These are phyloP conservation scores for Rhombomys opimus DNA, from an alignment of 2,113 vertebrate genomes.

Conservation along the genomic window DNA sequence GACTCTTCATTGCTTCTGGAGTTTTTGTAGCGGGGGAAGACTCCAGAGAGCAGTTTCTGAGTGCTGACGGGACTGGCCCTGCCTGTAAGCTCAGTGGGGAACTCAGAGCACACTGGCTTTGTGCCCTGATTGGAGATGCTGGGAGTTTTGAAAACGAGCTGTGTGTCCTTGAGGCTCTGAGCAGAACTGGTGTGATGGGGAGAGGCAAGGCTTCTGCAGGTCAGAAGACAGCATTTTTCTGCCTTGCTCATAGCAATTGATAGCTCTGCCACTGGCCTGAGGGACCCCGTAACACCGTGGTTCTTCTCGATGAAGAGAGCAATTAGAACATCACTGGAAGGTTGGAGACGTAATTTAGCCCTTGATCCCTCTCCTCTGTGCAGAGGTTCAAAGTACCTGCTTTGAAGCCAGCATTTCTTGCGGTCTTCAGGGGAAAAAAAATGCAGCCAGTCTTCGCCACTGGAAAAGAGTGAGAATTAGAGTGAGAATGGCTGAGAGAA, in stretches of 20 bases:
- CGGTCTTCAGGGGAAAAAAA: background rate
- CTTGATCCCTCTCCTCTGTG: background rate
- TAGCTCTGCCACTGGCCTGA: background rate
- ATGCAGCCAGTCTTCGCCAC: background rate
- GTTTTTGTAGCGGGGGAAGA: background rate
- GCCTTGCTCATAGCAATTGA: background rate
- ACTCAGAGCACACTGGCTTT: background rate
- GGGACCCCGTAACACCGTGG: rapidly evolving
- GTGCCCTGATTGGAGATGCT: background rate
- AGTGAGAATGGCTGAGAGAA: background rate
- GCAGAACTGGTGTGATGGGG: background rate
- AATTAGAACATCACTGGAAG: rapidly evolving
- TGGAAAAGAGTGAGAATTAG: background rate
- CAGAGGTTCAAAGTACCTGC: background rate
- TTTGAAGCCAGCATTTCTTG: background rate
- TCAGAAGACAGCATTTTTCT: background rate
- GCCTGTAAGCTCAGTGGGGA: background rate
- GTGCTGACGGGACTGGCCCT: background rate
- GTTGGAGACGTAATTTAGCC: background rate
- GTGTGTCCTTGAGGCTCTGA: background rate
- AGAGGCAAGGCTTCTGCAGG: background rate
- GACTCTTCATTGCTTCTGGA: background rate
- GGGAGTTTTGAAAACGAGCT: background rate
- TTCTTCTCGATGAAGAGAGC: background rate
- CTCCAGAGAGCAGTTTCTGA: background rate